Evolutionary conservation across 2,888 invertebrate species (phyloP), one percentile per base, ranked within the genome.

Genomic region (Rhopalosiphum nymphaeae): DNA sequence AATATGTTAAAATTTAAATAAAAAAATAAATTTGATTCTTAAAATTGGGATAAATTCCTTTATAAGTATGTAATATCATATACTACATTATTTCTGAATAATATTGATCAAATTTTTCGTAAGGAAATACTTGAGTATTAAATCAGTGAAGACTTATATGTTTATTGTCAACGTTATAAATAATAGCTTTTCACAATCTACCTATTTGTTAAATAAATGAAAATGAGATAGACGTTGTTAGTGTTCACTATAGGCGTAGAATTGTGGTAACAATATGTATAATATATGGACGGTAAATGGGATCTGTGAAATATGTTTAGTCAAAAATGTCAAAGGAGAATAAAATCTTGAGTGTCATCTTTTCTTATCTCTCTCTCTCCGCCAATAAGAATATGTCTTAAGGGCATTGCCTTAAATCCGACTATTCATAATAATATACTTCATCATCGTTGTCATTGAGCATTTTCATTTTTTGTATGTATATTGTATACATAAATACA

Each of bases 261-360:
- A 13, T 42, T 42, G 10, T 86, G 46, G 29, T 46, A 86, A 16
- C 29, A 86, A 29, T n/a, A 42, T 44, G 29, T 57, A 16, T 61
- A 46, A 16, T 61, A 46, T 36, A 57, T 57, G 16, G 11, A 26
- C 61, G 7, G 25, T 89, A 89, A 89, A 53, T 53, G 26, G 61
- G 53, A 91, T 53, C 78, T 42, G 44, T 56, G 56, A 92, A 87
- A 49, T 44, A 87, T 87, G 57, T 44, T 87, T 26, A 49, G 86
- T 46, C 36, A 61, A 46, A 61, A 36, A 87, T 86, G 46, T 87
- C 92, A 87, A 87, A 46, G 46, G 36, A 86, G 36, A 61, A 87
- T 92, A 46, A 61, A 87, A 87, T 49, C 57, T 56, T 1, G 26
- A 25, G 25, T 56, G 57, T 91, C 36, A 86, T 61, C 56, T 91